phyloP scores from a whole-genome alignment of 2,113 vertebrate species.

The Himantopus leucocephalus region DNA sequence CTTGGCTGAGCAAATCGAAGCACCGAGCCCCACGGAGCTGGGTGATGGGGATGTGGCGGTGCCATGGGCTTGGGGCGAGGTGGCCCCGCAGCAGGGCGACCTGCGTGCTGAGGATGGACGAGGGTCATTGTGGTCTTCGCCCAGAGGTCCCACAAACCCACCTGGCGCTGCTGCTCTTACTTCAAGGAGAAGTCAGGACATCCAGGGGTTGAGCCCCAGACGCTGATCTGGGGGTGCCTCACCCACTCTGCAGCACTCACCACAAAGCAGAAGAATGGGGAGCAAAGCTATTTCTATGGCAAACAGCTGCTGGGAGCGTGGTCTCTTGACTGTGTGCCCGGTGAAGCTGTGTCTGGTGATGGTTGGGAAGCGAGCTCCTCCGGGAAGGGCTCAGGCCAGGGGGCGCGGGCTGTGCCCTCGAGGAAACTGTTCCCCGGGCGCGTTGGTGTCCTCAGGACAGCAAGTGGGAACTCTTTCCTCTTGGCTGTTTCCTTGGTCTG shows the following conservation, averaged over 20 bases:
- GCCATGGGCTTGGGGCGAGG: not conserved
- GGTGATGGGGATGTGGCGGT: not conserved
- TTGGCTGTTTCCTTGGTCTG: not conserved
- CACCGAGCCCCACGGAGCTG: not conserved
- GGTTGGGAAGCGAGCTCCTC: not conserved
- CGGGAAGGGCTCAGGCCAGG: not conserved
- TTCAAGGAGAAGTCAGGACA: not conserved
- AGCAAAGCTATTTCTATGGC: not conserved
- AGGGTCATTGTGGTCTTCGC: not conserved
- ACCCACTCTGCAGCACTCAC: rapidly evolving
- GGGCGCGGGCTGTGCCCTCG: not conserved
- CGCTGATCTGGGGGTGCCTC: not conserved
- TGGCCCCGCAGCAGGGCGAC: not conserved
- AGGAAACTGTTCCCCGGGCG: not conserved
- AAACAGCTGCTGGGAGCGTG: not conserved
- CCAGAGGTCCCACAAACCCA: not conserved
- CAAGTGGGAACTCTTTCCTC: not conserved
- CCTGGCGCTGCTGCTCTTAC: not conserved
- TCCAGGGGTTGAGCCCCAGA: not conserved
- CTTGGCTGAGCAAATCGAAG: rapidly evolving
- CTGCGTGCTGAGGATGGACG: rapidly evolving
- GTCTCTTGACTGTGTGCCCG: not conserved
- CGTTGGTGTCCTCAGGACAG: not conserved
- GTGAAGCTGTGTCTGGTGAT: not conserved
- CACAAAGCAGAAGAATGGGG: rapidly evolving